Base-by-base conservation (phyloP, 1,140 invertebrate species). In the Neodiprion lecontei region DNA sequence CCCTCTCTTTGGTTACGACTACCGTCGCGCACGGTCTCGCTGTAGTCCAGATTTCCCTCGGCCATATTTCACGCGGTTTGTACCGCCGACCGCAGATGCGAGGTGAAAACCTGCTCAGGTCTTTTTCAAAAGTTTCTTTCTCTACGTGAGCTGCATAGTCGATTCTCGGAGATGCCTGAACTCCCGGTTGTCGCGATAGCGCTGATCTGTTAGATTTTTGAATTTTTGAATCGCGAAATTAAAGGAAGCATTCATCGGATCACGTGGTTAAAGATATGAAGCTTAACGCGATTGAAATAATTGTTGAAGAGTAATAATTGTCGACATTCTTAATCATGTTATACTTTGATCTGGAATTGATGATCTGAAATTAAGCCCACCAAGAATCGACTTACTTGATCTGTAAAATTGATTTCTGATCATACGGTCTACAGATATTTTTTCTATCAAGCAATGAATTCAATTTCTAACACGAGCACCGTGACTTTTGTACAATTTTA, bases 21-120 rank as follows among this genome's bases (percentile, higher is more conserved):
- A 79, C 66, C 70, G 73, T 74, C 9, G 74, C 70, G 3, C 75
- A 66, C 21, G 28, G 28, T 40, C 5, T 40, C 28, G 28, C 28
- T 40, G 2, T 5, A 40, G 28, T 40, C 28, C 53, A 61, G n/a
- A 17, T 61, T 61, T 61, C 53, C 11, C 53, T 61, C 4, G 0
- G 53, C 3, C 11, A 14, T 61, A 14, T 61, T 61, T 40, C 28
- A 61, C 53, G 53, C 53, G 53, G 53, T 61, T 61, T 61, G 8
- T 40, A 40, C 28, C 53, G 53, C 11, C 53, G 53, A 61, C 53
- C 53, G 53, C 53, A 61, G 53, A 61, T 61, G 53, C 3, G 53
- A 61, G n/a, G 53, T 61, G 53, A 61, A 61, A 61, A 61, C 53
- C n/a, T 61, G 53, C 11, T 61, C 53, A 3, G 53, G 53, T 61